Base-by-base conservation (phyloP, 2,113 vertebrate species). In the Oriolus oriolus region DNA sequence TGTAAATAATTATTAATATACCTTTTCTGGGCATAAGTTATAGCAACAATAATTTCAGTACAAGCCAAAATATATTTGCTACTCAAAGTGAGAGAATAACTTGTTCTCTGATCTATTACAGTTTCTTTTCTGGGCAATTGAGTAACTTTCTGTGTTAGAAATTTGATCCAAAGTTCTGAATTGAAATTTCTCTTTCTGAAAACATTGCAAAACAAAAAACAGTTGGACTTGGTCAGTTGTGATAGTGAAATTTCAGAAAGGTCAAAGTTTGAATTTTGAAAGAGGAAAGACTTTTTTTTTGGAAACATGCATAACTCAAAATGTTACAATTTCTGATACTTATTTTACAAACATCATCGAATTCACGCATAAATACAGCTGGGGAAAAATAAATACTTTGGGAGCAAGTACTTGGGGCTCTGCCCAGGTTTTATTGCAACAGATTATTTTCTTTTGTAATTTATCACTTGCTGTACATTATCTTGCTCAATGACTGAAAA, bases 341-440 rank as follows among this genome's bases (percentile, higher is more conserved):
- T 79, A 37, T 78, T 96, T 86, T 74, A 83, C 79, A 86, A 96
- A 68, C 64, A 57, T 57, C 39, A 84, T 13, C 66, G 54, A 42
- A 83, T 81, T 89, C 80, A 68, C 1, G 0, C 56, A 82, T 47
- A 91, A 93, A 84, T 81, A 86, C 80, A 94, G 65, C 80, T 93
- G 61, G 41, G 28, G 64, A 41, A 91, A 96, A 93, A 96, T 24
- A 94, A 96, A 86, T 90, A 90, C 82, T 95, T 96, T 84, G 84
- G 73, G 88, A 93, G 90, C 64, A 97, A 97, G 94, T 87, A 89
- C 73, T 96, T 95, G 95, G 90, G 76, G 19, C 41, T 70, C 47
- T 94, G 85, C 92, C 82, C 75, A 90, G 93, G 30, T 89, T 95
- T 95, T 95, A 91, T 88, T 92, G 41, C 79, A 86, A 60, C 37